Base-by-base conservation (phyloP, 2,888 invertebrate species). In the Apocheima hispidaria region DNA sequence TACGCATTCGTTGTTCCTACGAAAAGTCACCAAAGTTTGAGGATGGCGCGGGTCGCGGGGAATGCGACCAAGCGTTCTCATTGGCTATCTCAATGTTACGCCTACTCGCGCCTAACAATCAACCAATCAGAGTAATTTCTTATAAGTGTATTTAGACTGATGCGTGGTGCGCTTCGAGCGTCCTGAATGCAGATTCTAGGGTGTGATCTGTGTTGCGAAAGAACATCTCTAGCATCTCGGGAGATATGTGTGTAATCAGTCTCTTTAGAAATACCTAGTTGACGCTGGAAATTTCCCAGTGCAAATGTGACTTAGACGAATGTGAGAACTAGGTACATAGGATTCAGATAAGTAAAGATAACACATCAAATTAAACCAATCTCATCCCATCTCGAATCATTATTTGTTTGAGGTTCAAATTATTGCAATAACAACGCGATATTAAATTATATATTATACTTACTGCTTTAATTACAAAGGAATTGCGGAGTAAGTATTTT, bases 201-300 rank as follows among this genome's bases (percentile, higher is more conserved):
- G n/a, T n/a, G n/a, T n/a, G n/a, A 66, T 61, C 33, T 60, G 43
- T 57, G 52, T 69, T 68, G 38, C 62, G 38, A 59, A 69, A 70
- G 56, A 55, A 63, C n/a, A 36, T 54, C 46, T 20, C 50, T 35
- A 51, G 56, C 56, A 41, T 55, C 63, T 62, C 58, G 59, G 60
- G 52, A 61, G 63, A 56, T 63, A 38, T 63, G 60, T 65, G 60
- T 55, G 58, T 56, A 46, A 63, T 66, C 57, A 28, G 10, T 38
- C 36, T 48, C 55, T 64, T 64, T 53, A 52, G 62, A 67, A 65
- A 65, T 64, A 51, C 51, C 16, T 50, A 59, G 58, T 57, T 58
- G 41, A 55, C 52, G 14, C 46, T 53, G 51, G 56, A 54, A 63
- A 51, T 59, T 63, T 60, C 54, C 30, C 61, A 62, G 52, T 33